Evolutionary conservation across 2,113 vertebrate species (phyloP), one percentile per base, ranked within the genome.

Genomic region (Pipra filicauda): DNA sequence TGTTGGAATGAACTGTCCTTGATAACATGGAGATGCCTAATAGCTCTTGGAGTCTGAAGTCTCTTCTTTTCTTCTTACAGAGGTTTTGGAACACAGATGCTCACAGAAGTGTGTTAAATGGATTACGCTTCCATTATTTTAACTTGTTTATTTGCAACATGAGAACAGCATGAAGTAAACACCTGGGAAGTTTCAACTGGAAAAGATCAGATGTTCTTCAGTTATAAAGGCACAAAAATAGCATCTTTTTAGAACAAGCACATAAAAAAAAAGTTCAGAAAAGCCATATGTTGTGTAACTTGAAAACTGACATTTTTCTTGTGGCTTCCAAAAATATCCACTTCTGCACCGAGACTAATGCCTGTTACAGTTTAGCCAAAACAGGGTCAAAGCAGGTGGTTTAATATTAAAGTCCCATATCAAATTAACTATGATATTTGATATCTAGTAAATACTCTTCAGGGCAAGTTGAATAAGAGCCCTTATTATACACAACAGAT

Each of bases 271-370:
- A 48, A 35, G 23, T 62, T 86, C 69, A 84, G 76, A 76, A 84
- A 69, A 88, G 12, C 46, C 43, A 82, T 57, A 43, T 14, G 3
- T 76, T 5, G 1, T 66, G 11, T 62, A 85, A 93, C 78, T 88
- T 88, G 61, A 86, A 95, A 95, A 90, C 44, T 49, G 82, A 55
- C 3, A 0, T 83, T 91, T 92, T 95, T 88, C 76, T 61, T 81
- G 52, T 69, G 61, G 31, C 83, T 95, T 95, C 93, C 88, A 93
- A 96, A 96, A 95, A 90, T 90, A 94, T 9, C 69, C 41, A 61
- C 70, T 93, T 86, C 75, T 95, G 35, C 88, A 85, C 80, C 0
- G 2, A 93, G 72, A 78, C 79, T 88, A 92, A 92, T 95, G 90
- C 49, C 83, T 91, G 61, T 69, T 89, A 72, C 61, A 65, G 75